These are phyloP conservation scores for Drosophila subquinaria DNA, from an alignment of 2,888 invertebrate species.

Conservation along the genomic window DNA sequence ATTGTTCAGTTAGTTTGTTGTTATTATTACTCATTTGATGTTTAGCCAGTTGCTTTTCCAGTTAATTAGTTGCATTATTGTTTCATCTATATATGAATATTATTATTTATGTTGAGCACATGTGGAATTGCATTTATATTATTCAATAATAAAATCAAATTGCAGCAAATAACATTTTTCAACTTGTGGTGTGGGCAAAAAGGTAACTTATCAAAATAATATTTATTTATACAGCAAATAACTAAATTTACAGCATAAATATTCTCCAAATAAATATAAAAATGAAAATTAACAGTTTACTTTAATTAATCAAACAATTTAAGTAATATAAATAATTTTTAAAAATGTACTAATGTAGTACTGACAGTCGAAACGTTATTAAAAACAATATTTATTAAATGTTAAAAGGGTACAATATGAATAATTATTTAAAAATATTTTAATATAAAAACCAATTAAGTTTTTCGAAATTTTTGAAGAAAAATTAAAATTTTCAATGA, in stretches of 20 bases:
- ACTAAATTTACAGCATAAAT: not conserved
- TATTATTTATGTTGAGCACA: not conserved
- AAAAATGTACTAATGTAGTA: no score
- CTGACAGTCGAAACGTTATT: no score
- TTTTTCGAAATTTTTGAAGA: not conserved
- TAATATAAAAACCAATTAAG: not conserved
- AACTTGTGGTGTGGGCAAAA: not conserved
- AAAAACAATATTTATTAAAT: no score
- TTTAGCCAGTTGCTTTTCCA: slow-evolving; percentile 27
- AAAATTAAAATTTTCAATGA: not conserved
- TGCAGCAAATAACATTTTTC: slow-evolving; percentile 3
- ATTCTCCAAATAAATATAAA: no score
- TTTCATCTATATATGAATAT: not conserved
- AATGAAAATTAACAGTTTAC: no score
- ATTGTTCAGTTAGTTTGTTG: slow-evolving; percentile 35
- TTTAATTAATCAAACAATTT: no score
- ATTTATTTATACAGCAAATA: no score
- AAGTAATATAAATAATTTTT: no score
- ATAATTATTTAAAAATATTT: not conserved
- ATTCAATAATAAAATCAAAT: slow-evolving; percentile 27
- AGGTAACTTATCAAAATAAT: not conserved
- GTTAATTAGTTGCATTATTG: not conserved
- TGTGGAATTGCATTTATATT: slow-evolving; percentile 19
- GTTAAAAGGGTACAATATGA: no score
- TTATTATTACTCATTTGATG: slow-evolving; percentile 4